Evolutionary conservation across 2,797 vertebrate genomes (phyloP).

Genomic region (Botia kubotai): DNA sequence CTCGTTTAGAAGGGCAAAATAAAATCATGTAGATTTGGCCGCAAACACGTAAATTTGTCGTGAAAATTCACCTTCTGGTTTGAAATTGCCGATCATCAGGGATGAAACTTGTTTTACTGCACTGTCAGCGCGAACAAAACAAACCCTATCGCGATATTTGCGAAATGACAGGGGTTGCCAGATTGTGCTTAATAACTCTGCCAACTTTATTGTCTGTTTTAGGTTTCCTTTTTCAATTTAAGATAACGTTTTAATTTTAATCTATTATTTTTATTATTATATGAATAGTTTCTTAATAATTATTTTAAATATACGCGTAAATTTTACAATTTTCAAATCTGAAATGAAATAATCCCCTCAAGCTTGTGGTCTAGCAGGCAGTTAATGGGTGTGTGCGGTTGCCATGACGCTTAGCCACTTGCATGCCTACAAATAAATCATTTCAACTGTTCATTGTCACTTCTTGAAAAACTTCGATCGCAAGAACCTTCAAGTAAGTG

Average conservation of each 20-base stretch:
- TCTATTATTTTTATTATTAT: neutral
- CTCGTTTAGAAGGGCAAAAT: neutral
- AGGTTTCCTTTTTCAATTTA: slow-evolving; percentile 13
- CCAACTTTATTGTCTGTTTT: neutral
- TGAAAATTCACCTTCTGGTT: slow-evolving; percentile 9
- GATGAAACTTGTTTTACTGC: slow-evolving; percentile 32
- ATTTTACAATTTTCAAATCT: neutral
- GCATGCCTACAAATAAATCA: neutral
- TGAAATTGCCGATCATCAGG: slow-evolving; percentile 22
- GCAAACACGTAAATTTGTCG: neutral
- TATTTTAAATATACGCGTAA: neutral
- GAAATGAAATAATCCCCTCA: neutral
- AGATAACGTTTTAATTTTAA: neutral
- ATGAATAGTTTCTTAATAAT: neutral
- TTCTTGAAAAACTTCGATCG: neutral
- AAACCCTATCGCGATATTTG: slow-evolving; percentile 35
- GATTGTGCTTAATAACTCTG: neutral
- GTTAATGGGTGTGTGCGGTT: slow-evolving; percentile 34
- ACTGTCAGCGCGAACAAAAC: slow-evolving; percentile 19
- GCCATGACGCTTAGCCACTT: slow-evolving; percentile 7
- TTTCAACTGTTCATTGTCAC: neutral
- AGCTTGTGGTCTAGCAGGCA: neutral
- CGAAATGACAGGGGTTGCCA: slow-evolving; percentile 4
- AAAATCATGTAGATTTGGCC: neutral
- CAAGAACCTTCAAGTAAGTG: slow-evolving; percentile 17